Base-by-base conservation (phyloP, 2,797 vertebrate species). In the Sebastes alutus region DNA sequence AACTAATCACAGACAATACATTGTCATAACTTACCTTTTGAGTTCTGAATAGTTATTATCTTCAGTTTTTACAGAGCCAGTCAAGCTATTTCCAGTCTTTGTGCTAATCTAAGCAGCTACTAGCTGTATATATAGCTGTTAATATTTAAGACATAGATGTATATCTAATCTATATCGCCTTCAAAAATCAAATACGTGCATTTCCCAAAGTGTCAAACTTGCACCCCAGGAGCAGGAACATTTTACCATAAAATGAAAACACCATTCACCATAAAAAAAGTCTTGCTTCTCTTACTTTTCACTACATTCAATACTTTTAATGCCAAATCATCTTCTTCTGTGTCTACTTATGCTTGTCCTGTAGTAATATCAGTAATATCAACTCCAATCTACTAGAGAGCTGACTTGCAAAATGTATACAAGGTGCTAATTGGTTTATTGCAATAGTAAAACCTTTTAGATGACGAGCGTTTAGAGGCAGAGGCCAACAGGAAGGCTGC, bases 381-480 rank as follows among this genome's bases (percentile, higher is more conserved):
- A 16, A 65, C n/a, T 56, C n/a, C 11, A 7, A 77, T 56, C 72
- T 54, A 66, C 7, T 6, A 35, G 59, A 85, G 63, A 71, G 72
- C 67, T 71, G 49, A 74, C 62, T 69, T 72, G 29, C 8, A 69
- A n/a, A 81, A 73, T 13, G 1, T 68, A 63, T 29, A 63, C 46
- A 68, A 70, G 20, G 58, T 54, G 20, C 64, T 63, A 74, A 77
- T 72, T 75, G 25, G 27, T 73, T 84, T 75, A 78, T 46, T 78
- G 59, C 12, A 38, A 38, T 46, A 14, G 11, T 66, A 74, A 76
- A 80, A 60, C 61, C 38, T 63, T 77, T 77, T 18, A 72, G 78
- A 81, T 79, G 71, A 38, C 54, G 54, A 55, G 25, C 8, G 1
- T 59, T 30, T 30, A 75, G 22, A 75, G 29, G 56, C 7, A 20